phyloP scores from a whole-genome alignment of 2,113 vertebrate genomes.

The Macrotis lagotis region DNA sequence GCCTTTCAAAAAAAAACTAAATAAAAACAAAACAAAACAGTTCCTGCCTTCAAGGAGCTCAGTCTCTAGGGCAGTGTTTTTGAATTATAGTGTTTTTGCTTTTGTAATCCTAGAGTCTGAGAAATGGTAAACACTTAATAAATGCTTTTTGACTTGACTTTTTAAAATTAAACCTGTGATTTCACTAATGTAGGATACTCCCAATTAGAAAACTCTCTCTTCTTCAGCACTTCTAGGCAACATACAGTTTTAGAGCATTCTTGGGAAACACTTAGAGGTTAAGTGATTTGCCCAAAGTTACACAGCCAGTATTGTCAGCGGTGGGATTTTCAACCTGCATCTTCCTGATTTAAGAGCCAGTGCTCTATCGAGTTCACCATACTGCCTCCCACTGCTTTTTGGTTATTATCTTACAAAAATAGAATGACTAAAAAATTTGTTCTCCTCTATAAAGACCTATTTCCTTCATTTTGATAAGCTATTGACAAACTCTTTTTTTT shows the following conservation, averaged over 20 bases:
- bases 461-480: background rate
- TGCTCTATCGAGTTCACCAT: background rate
- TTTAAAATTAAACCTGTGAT: background rate
- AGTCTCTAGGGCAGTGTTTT: background rate
- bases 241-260: background rate
- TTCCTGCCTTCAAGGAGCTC: background rate
- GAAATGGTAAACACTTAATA: background rate
- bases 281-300: background rate
- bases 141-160: background rate
- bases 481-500: constrained; percentile 55
- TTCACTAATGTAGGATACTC: background rate
- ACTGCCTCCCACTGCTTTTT: background rate
- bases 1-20: too few species aligned
- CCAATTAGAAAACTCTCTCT: background rate
- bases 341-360: background rate
- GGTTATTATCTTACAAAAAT: background rate
- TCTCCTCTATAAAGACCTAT: constrained; percentile 5
- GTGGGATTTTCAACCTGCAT: background rate
- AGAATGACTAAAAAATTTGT: background rate
- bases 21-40: too few species aligned
- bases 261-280: background rate
- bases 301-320: background rate
- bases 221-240: background rate
- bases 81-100: constrained; percentile 6
- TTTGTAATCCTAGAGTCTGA: background rate